Percentiles rank a stretch among this genome's conserved stretches.
These are phyloP conservation scores for Adelognathus sp. DNA, from an alignment of 2,888 invertebrate genomes.

Conservation along the genomic window DNA sequence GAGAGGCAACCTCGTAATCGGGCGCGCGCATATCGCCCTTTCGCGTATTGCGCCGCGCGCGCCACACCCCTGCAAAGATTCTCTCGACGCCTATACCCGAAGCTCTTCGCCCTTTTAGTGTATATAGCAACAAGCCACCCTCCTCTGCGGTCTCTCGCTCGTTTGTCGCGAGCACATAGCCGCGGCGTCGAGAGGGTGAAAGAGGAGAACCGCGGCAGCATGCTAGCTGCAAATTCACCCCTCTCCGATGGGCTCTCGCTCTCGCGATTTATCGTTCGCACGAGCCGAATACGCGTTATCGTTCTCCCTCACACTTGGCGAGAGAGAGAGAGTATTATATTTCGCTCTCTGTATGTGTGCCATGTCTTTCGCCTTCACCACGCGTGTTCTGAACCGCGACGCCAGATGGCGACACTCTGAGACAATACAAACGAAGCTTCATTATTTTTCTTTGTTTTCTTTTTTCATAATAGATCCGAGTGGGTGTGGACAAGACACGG, in stretches of 20 bases:
- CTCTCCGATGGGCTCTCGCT: slow-evolving; percentile 62
- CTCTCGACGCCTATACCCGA: slow-evolving; percentile 48
- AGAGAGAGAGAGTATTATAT: too few relatives aligned
- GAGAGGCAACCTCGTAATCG: slow-evolving; percentile 50
- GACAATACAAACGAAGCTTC: slow-evolving; percentile 20
- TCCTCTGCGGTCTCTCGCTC: slow-evolving; percentile 59
- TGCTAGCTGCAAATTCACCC: slow-evolving; percentile 48
- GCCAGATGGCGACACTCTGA: slow-evolving; percentile 68
- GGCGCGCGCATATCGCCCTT: slow-evolving; percentile 31
- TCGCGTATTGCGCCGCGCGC: slow-evolving; percentile 43
- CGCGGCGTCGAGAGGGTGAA: neutral
- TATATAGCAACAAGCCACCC: slow-evolving; percentile 17
- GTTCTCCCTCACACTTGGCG: slow-evolving; percentile 43
- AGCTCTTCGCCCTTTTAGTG: neutral
- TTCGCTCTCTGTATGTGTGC: slow-evolving; percentile 38
- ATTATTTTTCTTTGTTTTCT: too few relatives aligned
- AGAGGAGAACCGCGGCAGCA: slow-evolving; percentile 40
- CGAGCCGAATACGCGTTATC: slow-evolving; percentile 50
- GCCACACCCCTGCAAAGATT: slow-evolving; percentile 38
- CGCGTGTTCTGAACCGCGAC: slow-evolving; percentile 52
- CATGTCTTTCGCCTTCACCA: slow-evolving; percentile 43
- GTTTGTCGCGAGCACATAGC: slow-evolving; percentile 49
- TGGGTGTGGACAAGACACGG: slow-evolving; percentile 37
- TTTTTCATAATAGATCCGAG: slow-evolving; percentile 34
- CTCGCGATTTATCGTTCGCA: slow-evolving; percentile 62